Evolutionary conservation across 2,113 vertebrate species (phyloP).

Genomic region (Scolopax mira): DNA sequence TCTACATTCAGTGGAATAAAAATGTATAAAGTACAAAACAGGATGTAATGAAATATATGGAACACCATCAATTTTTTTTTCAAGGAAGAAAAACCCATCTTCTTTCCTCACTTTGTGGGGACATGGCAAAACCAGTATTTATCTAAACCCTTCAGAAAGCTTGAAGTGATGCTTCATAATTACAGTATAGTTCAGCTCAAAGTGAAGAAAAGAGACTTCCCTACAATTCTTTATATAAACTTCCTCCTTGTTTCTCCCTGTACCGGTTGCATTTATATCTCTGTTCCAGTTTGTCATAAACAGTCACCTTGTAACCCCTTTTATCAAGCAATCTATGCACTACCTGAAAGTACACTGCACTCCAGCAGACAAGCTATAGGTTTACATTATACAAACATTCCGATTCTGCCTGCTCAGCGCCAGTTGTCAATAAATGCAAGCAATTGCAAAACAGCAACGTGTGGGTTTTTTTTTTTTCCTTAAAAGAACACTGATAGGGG

Average conservation of each 20-base stretch:
- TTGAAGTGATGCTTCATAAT: slow-evolving; percentile 55
- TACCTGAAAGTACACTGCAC: slow-evolving; percentile 65
- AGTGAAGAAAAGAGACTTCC: slow-evolving; percentile 59
- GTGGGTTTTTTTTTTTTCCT: slow-evolving; percentile 55
- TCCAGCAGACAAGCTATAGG: slow-evolving; percentile 68
- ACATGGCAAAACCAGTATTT: slow-evolving; percentile 22
- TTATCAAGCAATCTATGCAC: slow-evolving; percentile 74
- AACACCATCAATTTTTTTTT: background rate
- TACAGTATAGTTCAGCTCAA: slow-evolving; percentile 53
- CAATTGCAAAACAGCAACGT: slow-evolving; percentile 66
- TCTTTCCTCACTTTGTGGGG: slow-evolving; percentile 7
- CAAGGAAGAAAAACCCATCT: background rate
- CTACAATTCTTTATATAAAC: slow-evolving; percentile 52
- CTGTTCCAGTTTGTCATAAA: slow-evolving; percentile 63
- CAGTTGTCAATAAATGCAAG: slow-evolving; percentile 76
- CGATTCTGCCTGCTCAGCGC: slow-evolving; percentile 77
- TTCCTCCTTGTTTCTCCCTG: slow-evolving; percentile 24
- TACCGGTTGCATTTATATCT: slow-evolving; percentile 1
- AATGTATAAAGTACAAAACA: background rate
- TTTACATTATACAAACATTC: slow-evolving; percentile 83
- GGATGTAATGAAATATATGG: background rate
- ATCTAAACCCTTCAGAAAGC: slow-evolving; percentile 51
- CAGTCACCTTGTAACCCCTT: slow-evolving; percentile 71
- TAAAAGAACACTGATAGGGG: slow-evolving; percentile 62
- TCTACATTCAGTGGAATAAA: background rate